Percentiles rank a stretch among this genome's conserved stretches.
Evolutionary conservation across 2,113 vertebrate genomes (phyloP).

Genomic region (Lontra canadensis): DNA sequence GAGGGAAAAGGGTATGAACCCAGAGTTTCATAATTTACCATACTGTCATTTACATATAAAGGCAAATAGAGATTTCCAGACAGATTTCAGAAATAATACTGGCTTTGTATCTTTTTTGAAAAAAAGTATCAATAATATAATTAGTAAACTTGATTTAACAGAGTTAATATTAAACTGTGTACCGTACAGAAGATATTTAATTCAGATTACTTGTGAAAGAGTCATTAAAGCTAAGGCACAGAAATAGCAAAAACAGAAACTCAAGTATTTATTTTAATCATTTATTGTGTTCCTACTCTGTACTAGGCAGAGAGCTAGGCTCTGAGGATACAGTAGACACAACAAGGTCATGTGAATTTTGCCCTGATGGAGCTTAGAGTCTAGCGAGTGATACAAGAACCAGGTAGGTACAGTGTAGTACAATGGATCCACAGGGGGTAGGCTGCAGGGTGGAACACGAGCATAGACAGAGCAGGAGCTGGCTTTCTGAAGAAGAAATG

Average conservation of each 20-base stretch:
- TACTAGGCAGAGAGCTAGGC: neutral
- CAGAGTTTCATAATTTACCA: neutral
- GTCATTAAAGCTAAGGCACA: neutral
- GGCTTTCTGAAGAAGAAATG: slow-evolving; percentile 6
- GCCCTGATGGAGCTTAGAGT: neutral
- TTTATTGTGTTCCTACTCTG: neutral
- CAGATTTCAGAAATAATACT: neutral
- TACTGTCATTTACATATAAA: neutral
- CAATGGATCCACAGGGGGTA: neutral
- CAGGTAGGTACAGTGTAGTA: neutral
- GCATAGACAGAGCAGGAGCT: neutral
- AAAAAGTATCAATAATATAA: neutral
- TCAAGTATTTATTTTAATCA: slow-evolving; percentile 21
- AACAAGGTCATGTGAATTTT: neutral
- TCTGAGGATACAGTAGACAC: neutral
- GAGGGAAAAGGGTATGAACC: neutral
- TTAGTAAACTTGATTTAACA: slow-evolving; percentile 10
- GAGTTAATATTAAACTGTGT: slow-evolving; percentile 15
- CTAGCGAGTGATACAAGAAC: neutral
- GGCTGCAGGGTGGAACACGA: neutral
- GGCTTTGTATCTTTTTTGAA: neutral
- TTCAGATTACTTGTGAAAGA: slow-evolving; percentile 19
- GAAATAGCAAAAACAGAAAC: slow-evolving; percentile 21
- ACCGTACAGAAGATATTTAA: neutral
- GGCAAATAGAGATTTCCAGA: neutral